phyloP scores from a whole-genome alignment of 2,888 invertebrate species.

The Monopis laevigella region DNA sequence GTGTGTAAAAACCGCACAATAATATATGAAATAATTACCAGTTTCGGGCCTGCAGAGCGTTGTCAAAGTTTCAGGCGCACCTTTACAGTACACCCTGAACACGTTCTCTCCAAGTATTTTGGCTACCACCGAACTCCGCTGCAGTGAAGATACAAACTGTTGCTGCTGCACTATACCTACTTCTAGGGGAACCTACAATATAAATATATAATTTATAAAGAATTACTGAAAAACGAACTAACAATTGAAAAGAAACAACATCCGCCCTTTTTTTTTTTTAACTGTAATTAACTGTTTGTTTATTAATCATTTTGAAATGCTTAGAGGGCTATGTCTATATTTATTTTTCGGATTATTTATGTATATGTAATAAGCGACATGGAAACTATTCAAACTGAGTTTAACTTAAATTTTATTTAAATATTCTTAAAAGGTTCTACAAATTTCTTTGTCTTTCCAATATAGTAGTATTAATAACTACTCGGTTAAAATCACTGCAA shows the following conservation, averaged over 20 bases:
- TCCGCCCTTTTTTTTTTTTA: no score
- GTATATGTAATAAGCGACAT: no score
- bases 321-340: neutral
- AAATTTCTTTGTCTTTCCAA: no score
- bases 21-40: slow-evolving; percentile 37
- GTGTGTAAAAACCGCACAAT: no score
- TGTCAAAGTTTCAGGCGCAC: slow-evolving; percentile 91
- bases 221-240: neutral
- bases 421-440: no score
- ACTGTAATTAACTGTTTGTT: no score
- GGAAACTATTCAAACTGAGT: no score
- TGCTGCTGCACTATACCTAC: slow-evolving; percentile 88
- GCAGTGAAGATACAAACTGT: slow-evolving; percentile 87
- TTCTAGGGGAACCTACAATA: slow-evolving; percentile 62
- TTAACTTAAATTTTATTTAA: no score
- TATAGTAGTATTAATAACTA: no score
- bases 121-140: slow-evolving; percentile 90
- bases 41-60: slow-evolving; percentile 80
- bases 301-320: no score
- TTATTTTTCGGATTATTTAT: neutral
- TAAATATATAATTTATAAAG: neutral
- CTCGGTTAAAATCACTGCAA: no score
- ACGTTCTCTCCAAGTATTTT: slow-evolving; percentile 77
- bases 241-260: no score
- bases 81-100: slow-evolving; percentile 88